Percentiles rank a stretch among this genome's conserved stretches.
These are phyloP conservation scores for Pluvialis apricaria DNA, from an alignment of 2,113 vertebrate genomes.

Conservation along the genomic window DNA sequence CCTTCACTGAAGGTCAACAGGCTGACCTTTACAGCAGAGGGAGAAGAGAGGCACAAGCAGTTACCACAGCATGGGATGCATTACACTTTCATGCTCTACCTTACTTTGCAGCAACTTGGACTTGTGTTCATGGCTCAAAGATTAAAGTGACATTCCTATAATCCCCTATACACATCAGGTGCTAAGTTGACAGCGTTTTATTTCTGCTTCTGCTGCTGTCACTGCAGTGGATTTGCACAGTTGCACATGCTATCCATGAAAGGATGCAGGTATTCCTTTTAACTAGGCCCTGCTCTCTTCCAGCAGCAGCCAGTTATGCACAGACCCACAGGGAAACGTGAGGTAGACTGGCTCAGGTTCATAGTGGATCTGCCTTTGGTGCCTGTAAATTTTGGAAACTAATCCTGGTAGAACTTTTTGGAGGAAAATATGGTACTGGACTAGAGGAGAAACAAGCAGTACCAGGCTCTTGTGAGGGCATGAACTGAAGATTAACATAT, in stretches of 20 bases:
- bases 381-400: background rate
- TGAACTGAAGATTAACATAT: background rate
- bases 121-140: background rate
- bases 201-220: background rate
- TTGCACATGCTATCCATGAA: background rate
- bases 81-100: accelerated
- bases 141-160: background rate
- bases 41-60: background rate
- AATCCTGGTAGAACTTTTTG: background rate
- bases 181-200: background rate
- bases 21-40: background rate
- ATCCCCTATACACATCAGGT: background rate
- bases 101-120: background rate
- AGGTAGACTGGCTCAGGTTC: background rate
- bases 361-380: background rate
- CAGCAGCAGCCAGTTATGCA: background rate
- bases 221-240: background rate
- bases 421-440: background rate
- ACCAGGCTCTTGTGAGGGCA: background rate
- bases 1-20: background rate
- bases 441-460: background rate
- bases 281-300: background rate
- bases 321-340: accelerated
- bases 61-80: background rate
- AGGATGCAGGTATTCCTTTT: background rate